phyloP scores from a whole-genome alignment of 1,140 invertebrate species.

The Magallana ariakensis region DNA sequence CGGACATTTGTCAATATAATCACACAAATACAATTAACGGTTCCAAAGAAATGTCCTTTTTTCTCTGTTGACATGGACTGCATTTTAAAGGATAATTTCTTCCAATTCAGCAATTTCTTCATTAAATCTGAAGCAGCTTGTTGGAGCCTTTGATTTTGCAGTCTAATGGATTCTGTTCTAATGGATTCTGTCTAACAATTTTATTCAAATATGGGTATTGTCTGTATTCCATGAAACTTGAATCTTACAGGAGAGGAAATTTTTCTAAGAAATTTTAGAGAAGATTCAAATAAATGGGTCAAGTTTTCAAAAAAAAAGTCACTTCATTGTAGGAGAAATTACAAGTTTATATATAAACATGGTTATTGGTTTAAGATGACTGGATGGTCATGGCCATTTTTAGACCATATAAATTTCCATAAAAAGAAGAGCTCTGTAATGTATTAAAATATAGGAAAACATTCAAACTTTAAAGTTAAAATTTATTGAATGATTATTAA shows the following conservation, averaged over 20 bases:
- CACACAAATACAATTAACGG: constrained; percentile 28
- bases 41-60: background rate
- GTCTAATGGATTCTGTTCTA: background rate
- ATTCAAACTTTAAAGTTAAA: background rate
- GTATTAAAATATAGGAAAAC: background rate
- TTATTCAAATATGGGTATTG: background rate
- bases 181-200: background rate
- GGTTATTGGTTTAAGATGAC: no score
- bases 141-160: constrained; percentile 11
- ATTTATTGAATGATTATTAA: no score
- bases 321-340: no score
- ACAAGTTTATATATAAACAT: no score
- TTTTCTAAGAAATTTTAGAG: no score
- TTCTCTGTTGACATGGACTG: constrained; percentile 24
- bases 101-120: constrained; percentile 35
- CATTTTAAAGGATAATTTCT: constrained; percentile 12
- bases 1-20: constrained; percentile 30
- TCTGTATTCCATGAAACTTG: no score
- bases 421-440: background rate
- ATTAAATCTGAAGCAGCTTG: constrained; percentile 11
- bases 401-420: no score
- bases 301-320: no score
- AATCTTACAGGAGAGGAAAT: no score
- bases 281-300: no score
- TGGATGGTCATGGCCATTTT: no score